These are phyloP conservation scores for Potamarius usumacintae DNA, from an alignment of 2,113 vertebrate species.

Conservation along the genomic window DNA sequence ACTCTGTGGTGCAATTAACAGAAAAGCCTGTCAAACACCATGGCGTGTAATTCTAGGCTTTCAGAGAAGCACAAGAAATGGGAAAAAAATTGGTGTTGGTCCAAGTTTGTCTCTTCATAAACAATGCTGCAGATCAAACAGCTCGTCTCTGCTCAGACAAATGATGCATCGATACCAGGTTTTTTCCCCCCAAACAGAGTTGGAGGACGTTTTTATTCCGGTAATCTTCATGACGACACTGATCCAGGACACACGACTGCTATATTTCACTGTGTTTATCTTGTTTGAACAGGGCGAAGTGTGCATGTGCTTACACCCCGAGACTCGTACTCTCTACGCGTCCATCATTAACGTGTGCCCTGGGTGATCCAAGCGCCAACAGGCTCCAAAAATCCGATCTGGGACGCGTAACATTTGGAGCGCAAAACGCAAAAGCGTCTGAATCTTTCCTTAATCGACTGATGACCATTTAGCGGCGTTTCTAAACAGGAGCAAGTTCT, in stretches of 20 bases:
- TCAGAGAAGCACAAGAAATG: constrained; percentile 28
- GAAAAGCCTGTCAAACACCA: constrained; percentile 51
- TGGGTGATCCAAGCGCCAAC: not conserved
- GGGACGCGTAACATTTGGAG: too few relatives aligned
- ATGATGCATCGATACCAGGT: too few relatives aligned
- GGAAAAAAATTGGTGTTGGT: not conserved
- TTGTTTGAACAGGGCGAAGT: not conserved
- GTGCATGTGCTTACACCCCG: not conserved
- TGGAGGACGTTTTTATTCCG: too few relatives aligned
- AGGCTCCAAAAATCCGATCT: too few relatives aligned
- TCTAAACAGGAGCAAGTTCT: too few relatives aligned
- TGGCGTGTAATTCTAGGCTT: constrained; percentile 54
- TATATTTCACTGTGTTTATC: too few relatives aligned
- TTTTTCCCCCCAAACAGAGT: too few relatives aligned
- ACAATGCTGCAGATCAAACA: constrained; percentile 22
- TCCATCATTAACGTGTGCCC: not conserved
- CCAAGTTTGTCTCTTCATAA: constrained; percentile 36
- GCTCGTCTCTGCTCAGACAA: not conserved
- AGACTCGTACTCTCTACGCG: not conserved
- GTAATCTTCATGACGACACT: too few relatives aligned
- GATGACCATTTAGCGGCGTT: too few relatives aligned
- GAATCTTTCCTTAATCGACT: too few relatives aligned
- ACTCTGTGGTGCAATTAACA: constrained; percentile 55
- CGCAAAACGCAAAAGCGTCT: too few relatives aligned
- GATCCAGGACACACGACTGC: too few relatives aligned